Base-by-base conservation (phyloP, 2,888 invertebrate species). In the Bombylius major region DNA sequence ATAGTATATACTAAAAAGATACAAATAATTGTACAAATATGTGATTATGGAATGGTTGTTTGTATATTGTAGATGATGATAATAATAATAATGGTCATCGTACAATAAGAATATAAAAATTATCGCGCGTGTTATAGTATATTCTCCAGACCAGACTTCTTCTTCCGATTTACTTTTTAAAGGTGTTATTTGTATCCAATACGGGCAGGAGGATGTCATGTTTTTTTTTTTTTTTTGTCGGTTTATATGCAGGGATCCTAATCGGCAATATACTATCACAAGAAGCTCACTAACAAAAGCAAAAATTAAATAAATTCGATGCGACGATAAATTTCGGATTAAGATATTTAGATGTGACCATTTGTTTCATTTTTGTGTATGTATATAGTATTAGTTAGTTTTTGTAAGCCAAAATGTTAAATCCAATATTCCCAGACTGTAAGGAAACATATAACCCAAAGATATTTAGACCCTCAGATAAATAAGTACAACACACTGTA, bases 181-280 rank as follows among this genome's bases (percentile, higher is more conserved):
- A 5, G 5, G n/a, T 5, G 55, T 47, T 50, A 57, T 59, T 59
- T 59, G 59, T 59, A 59, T 54, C 59, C 47, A 57, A 57, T 57
- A 57, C 57, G 59, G 59, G 57, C 53, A 59, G 49, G 52, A 59
- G 49, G 52, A 54, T 72, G 73, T 73, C 72, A 72, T 72, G 72
- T 72, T 73, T 23, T 23, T 23, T 72, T 71, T 72, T 72, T 73
- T 23, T 23, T 23, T 72, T 71, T 72, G 72, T 73, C 72, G 73
- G 70, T 72, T 72, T 72, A 23, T 23, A 72, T 72, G n/a, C n/a
- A n/a, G 68, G 71, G 69, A 71, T 71, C 71, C 73, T 72, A 72
- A 72, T 72, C 72, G 73, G 69, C 71, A 67, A 71, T 73, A 71
- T 73, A 71, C 72, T 70, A 72, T 72, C 73, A 73, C 73, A 73